Conservation (phyloP, 2,888 invertebrate species). For the Rotaria socialis region DNA sequence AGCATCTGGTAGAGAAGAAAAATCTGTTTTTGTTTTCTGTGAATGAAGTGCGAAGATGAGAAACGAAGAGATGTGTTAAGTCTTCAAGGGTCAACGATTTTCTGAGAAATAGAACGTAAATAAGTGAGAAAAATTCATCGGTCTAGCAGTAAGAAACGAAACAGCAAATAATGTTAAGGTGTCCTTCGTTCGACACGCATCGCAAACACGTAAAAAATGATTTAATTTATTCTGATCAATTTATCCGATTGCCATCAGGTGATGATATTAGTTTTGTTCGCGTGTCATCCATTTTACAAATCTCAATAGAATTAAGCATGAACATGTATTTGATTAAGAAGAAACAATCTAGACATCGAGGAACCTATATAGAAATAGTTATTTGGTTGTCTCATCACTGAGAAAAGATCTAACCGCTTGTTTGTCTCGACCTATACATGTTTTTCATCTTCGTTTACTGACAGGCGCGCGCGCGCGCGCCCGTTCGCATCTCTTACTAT, state of each 20-base stretch:
- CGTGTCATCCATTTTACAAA: not conserved
- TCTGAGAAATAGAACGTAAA: not conserved
- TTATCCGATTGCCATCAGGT: not conserved
- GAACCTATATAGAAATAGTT: too few relatives aligned
- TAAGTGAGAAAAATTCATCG: constrained; percentile 25
- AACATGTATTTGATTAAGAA: not conserved
- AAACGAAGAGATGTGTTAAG: not conserved
- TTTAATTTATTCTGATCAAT: not conserved
- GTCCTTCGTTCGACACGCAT: constrained; percentile 11
- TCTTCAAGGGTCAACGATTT: constrained; percentile 7
- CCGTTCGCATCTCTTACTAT: not conserved
- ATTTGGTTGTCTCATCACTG: not conserved
- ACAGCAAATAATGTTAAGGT: not conserved
- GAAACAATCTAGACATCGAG: not conserved
- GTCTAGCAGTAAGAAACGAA: not conserved
- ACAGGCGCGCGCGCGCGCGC: constrained; percentile 27
- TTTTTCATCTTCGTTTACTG: constrained; percentile 29
- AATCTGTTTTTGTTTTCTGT: too few relatives aligned
- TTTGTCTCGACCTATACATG: constrained; percentile 22
- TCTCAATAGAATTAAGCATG: not conserved
- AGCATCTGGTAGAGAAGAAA: not conserved
- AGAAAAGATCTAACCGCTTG: not conserved
- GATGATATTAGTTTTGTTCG: constrained; percentile 16
- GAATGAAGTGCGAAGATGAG: not conserved
- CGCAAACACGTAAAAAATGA: not conserved